Evolutionary conservation across 2,888 invertebrate genomes (phyloP).

Genomic region (Neoascia interrupta): DNA sequence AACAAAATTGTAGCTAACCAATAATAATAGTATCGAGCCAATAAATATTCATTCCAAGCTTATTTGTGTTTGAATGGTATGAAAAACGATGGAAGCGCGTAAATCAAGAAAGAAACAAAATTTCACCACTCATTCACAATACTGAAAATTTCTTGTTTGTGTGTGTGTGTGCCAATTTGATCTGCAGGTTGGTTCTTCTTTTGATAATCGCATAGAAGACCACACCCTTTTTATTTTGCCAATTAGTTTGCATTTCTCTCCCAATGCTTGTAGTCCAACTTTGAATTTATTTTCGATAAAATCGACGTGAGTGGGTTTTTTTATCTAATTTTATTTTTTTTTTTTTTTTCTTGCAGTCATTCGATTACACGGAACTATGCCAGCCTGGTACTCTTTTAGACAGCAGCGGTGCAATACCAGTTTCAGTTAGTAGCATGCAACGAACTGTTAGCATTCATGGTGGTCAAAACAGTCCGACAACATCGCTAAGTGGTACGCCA

Average conservation of each 20-base stretch:
- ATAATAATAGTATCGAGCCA: constrained; percentile 16
- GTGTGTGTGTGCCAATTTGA: constrained; percentile 63
- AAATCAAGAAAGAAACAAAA: constrained; percentile 15
- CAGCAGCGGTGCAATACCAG: constrained; percentile 81
- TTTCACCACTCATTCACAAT: constrained; percentile 47
- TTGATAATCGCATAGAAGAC: constrained; percentile 7
- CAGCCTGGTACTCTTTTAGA: constrained; percentile 83
- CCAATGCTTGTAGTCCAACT: constrained; percentile 37
- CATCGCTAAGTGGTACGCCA: constrained; percentile 82
- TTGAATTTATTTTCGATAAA: not conserved
- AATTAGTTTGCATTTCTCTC: constrained; percentile 54
- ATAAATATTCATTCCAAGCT: constrained; percentile 51
- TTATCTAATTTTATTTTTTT: constrained; percentile 17
- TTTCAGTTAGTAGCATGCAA: constrained; percentile 81
- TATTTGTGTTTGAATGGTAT: constrained; percentile 59
- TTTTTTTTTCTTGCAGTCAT: constrained; percentile 84
- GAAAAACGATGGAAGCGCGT: not conserved
- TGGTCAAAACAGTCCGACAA: constrained; percentile 79
- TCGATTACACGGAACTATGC: constrained; percentile 95
- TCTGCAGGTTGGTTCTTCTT: not conserved
- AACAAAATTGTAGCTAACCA: constrained; percentile 52
- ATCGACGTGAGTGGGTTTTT: constrained; percentile 17
- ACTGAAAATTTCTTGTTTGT: constrained; percentile 44
- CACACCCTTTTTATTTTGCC: constrained; percentile 26
- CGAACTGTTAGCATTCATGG: constrained; percentile 81